Evolutionary conservation across 2,113 vertebrate genomes (phyloP), one percentile per base, ranked within the genome.

Genomic region (Prinia subflava): DNA sequence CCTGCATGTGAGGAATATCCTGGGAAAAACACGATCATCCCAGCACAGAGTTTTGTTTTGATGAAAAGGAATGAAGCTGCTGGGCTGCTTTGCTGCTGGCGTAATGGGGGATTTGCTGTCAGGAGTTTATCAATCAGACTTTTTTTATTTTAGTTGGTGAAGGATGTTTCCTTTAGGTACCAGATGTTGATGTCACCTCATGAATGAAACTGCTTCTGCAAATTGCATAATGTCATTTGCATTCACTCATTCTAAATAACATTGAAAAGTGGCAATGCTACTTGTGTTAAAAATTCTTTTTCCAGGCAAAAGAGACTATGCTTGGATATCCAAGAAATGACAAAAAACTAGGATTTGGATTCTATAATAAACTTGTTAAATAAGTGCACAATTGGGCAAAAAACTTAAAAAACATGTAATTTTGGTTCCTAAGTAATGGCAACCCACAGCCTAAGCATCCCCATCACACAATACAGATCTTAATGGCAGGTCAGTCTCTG

Each of bases 81-180:
- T 1, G 23, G 37, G 60, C 47, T 90, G 64, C 25, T 76, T 46
- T 6, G 4, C 68, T 44, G 55, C 52, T 55, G 62, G 42, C 0
- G 0, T 10, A 8, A 65, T 1, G 12, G 18, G 41, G 50, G 41
- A 47, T 81, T 87, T 65, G 41, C 24, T 80, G 15, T 37, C 74
- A 83, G 65, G 78, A 75, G 31, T 85, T 77, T 70, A 47, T 85
- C 84, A 44, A 5, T 39, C 65, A 25, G 78, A 24, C 1, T 63
- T 65, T n/a, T 37, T 37, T 68, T 69, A 19, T 73, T 84, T 76
- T 27, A 39, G 47, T 57, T 49, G 53, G 22, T 64, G 52, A 65
- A 81, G 44, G 37, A 42, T 35, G 46, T 59, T 89, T 89, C 46
- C 35, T 94, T 95, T 88, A 93, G 93, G 85, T 96, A 63, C 59